Percentiles rank a stretch among this genome's conserved stretches.
Conservation (phyloP, 1,140 invertebrate genomes). For the Lethocerus indicus region DNA sequence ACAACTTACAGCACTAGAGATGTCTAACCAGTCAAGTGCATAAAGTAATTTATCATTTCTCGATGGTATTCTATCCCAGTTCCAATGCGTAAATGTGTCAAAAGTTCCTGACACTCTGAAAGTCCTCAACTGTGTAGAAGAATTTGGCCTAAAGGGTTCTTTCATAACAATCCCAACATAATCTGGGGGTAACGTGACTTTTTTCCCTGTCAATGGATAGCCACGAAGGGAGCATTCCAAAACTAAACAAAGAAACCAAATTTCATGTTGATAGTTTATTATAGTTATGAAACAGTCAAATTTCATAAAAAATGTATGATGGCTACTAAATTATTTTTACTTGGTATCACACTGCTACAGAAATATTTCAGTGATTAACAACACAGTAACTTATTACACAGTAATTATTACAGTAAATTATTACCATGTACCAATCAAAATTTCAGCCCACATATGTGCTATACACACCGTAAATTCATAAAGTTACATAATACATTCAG, state of each 20-base stretch:
- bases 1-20: slow-evolving; percentile 48
- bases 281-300: no score
- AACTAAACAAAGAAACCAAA: slow-evolving; percentile 21
- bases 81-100: slow-evolving; percentile 52
- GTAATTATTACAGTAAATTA: no score
- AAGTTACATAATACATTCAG: no score
- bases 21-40: slow-evolving; percentile 57
- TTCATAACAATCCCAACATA: slow-evolving; percentile 47
- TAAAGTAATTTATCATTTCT: slow-evolving; percentile 45
- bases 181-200: slow-evolving; percentile 36
- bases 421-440: no score
- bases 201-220: slow-evolving; percentile 43
- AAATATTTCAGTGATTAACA: no score
- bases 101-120: slow-evolving; percentile 42
- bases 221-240: slow-evolving; percentile 44
- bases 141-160: slow-evolving; percentile 38
- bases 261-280: no score
- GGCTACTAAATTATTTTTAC: no score
- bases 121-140: slow-evolving; percentile 38
- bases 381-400: no score
- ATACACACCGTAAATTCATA: no score
- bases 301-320: no score
- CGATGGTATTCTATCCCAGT: slow-evolving; percentile 55
- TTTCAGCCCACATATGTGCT: no score
- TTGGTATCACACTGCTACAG: no score